Conservation (phyloP, 2,888 invertebrate species). For the Bugulina stolonifera region DNA sequence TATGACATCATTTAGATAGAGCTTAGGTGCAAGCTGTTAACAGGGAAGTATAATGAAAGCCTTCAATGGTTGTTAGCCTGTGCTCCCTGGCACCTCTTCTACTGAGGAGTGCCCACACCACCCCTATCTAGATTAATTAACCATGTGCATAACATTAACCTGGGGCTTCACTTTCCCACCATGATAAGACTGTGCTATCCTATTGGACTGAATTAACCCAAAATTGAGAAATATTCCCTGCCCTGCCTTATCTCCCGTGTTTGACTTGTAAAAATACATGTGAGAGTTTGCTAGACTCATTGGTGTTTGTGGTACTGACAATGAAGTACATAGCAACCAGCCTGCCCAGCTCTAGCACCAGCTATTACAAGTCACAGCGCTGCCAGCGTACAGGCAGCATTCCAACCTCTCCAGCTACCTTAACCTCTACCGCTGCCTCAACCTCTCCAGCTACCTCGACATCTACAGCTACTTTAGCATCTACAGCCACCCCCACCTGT, state of each 20-base stretch:
- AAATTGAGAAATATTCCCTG: neutral
- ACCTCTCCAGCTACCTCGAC: too few relatives aligned
- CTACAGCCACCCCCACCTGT: too few relatives aligned
- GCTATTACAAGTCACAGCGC: slow-evolving; percentile 23
- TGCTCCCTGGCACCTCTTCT: too few relatives aligned
- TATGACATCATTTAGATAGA: neutral
- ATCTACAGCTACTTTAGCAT: too few relatives aligned
- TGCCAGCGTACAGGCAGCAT: neutral
- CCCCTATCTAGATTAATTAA: too few relatives aligned
- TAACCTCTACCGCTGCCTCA: too few relatives aligned
- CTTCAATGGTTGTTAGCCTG: too few relatives aligned
- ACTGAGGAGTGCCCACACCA: too few relatives aligned
- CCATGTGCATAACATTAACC: too few relatives aligned
- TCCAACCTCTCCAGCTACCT: too few relatives aligned
- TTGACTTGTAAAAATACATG: neutral
- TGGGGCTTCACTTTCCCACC: neutral
- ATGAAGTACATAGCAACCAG: slow-evolving; percentile 22
- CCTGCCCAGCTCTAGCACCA: slow-evolving; percentile 14
- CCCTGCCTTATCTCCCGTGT: neutral
- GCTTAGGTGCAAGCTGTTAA: too few relatives aligned
- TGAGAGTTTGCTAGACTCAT: neutral
- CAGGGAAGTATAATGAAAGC: too few relatives aligned
- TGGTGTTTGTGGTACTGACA: slow-evolving; percentile 6
- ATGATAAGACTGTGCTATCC: neutral
- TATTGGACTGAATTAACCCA: neutral